Conservation (phyloP, 2,797 vertebrate species). For the Bucorvus abyssinicus region DNA sequence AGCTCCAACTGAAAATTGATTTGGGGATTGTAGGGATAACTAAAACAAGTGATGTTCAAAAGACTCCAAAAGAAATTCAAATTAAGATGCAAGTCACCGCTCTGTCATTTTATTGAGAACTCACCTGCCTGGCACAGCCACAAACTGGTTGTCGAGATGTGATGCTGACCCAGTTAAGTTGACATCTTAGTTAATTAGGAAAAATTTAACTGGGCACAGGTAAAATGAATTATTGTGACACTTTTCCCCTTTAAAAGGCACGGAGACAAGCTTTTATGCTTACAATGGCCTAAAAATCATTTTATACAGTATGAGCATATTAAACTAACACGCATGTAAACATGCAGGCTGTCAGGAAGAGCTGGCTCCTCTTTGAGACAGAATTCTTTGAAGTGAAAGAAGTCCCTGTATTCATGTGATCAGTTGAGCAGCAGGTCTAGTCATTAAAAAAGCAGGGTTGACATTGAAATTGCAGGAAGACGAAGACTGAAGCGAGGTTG, state of each 20-base stretch:
- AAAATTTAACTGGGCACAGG: background rate
- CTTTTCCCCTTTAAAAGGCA: background rate
- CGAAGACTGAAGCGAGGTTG: background rate
- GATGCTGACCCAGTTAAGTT: background rate
- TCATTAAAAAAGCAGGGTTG: background rate
- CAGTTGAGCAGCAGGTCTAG: accelerated
- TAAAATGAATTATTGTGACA: background rate
- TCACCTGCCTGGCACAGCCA: background rate
- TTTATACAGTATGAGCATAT: background rate
- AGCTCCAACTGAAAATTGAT: background rate
- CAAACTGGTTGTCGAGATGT: background rate
- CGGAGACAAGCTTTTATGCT: background rate
- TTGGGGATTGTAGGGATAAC: background rate
- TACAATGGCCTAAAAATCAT: background rate
- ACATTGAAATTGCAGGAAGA: background rate
- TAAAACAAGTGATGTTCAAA: background rate
- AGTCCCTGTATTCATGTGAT: accelerated
- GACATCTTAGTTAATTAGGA: background rate
- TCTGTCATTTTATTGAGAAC: background rate
- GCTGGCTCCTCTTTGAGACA: background rate
- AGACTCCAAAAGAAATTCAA: background rate
- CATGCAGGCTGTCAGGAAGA: background rate
- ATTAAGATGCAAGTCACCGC: background rate
- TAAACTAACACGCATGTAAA: background rate
- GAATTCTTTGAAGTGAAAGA: background rate